Base-by-base conservation (phyloP, 2,888 invertebrate species). In the Hesperia comma region DNA sequence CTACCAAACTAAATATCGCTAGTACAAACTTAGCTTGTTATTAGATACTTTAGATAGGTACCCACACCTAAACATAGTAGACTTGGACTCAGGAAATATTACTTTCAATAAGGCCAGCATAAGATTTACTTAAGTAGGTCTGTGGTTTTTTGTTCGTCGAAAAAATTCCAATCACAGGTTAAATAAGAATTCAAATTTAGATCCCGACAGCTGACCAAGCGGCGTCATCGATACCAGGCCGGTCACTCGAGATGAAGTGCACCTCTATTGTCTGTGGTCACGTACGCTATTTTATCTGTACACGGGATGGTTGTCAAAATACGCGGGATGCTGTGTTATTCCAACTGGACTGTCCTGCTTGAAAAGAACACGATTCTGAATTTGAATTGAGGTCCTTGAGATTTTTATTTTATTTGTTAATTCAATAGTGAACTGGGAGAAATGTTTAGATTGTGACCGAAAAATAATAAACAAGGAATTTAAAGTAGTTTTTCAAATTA, bases 321-420 rank as follows among this genome's bases (percentile, higher is more conserved):
- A 83, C 70, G 70, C 75, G 76, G 86, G 89, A 90, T 89, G 89
- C 92, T 92, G 90, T 91, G 90, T 92, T 91, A 81, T 88, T 88
- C 76, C 90, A 91, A 90, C 90, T 91, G 92, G 89, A 84, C 86
- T 79, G 80, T 76, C 82, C 86, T 57, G 40, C 41, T 41, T 26
- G 57, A 40, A 58, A 51, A 26, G 53, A 64, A 56, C 46, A 56
- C 40, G 40, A 17, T 53, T 54, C 53, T 41, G 49, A 41, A 64
- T 64, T 43, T 41, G 33, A 58, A 64, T 64, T 64, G 43, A 41
- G 41, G 46, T 51, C 14, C 63, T 63, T 57, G 63, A 63, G 40
- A 15, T 57, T 57, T 63, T 63, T 63, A 26, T 63, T 57, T 63
- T 63, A 15, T 37, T 63, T 56, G 17, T 41, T 53, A 21, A n/a